These are phyloP conservation scores for Urophycis tenuis DNA, from an alignment of 2,797 vertebrate species.

Conservation along the genomic window DNA sequence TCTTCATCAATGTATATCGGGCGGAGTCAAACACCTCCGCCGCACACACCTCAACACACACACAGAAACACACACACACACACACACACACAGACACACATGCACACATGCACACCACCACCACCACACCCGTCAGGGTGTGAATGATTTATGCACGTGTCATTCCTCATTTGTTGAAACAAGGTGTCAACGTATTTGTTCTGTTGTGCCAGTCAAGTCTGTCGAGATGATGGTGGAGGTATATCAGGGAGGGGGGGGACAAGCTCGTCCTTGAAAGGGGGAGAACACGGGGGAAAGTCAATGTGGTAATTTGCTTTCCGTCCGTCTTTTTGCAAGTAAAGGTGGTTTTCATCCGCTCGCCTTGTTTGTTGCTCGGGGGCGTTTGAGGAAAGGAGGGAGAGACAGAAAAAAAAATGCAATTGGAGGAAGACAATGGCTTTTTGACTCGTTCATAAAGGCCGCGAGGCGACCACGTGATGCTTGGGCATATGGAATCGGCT, in stretches of 20 bases:
- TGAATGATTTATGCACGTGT: constrained; percentile 77
- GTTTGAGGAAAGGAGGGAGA: neutral
- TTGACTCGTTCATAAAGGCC: neutral
- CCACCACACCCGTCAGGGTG: constrained; percentile 49
- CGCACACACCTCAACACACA: no score
- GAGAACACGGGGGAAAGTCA: constrained; percentile 51
- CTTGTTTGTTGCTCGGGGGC: constrained; percentile 14
- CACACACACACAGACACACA: no score
- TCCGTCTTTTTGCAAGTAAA: constrained; percentile 10
- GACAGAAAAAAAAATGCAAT: constrained; percentile 11
- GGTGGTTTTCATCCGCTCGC: constrained; percentile 20
- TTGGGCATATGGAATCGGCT: neutral
- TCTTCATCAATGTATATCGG: constrained; percentile 47
- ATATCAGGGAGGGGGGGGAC: constrained; percentile 35
- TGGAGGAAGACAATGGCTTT: constrained; percentile 17
- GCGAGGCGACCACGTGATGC: neutral
- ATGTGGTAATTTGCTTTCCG: constrained; percentile 33
- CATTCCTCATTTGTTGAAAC: constrained; percentile 75
- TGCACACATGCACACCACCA: no score
- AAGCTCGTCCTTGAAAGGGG: constrained; percentile 61
- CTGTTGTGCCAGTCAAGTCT: constrained; percentile 53
- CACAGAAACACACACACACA: no score
- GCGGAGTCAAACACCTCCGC: constrained; percentile 43
- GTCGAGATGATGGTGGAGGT: constrained; percentile 43
- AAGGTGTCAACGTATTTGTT: constrained; percentile 66